Evolutionary conservation across 2,888 invertebrate species (phyloP), one percentile per base, ranked within the genome.

Genomic region (Synergus umbraculus): DNA sequence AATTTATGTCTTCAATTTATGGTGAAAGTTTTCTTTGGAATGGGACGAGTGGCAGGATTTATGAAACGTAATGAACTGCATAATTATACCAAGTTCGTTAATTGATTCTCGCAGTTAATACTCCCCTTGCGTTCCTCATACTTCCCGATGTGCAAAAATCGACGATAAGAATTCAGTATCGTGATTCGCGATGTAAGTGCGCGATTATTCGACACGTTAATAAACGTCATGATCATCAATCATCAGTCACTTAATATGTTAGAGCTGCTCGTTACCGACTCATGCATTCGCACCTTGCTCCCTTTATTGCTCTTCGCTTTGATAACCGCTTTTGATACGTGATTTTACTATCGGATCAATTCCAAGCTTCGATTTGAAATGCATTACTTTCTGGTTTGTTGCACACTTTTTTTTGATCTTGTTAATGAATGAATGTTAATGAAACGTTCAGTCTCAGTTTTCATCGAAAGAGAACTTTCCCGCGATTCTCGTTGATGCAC

Each of bases 401-500:
- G 5, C 10, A 4, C 7, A 15, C n/a, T 60, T 60, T 60, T 60
- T 60, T 22, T 18, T 22, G 1, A 7, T 60, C 12, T 37, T 15
- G 29, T 15, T 15, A 5, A 5, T 60, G 3, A 18, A 18, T 60
- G 22, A 22, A 22, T 22, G 22, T 22, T 22, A 22, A 10, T 10
- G 9, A 4, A 60, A 18, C 18, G 3, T 60, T 60, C n/a, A 54
- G 2, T 15, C 54, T n/a, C 37, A 37, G 37, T 37, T 37, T 22
- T 46, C 13, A 69, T 69, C 13, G 15, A 29, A 22, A 22, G 29
- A 69, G 15, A 69, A 69, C 18, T 67, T 67, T 67, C 64, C 64
- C 63, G 29, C 46, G 29, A 46, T 77, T 79, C 79, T 78, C 79
- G 8, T 15, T n/a, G 80, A 82, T 83, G 85, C 89, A 89, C 88